Conservation (phyloP, 2,888 invertebrate genomes). For the Drosophila vallismaia region DNA sequence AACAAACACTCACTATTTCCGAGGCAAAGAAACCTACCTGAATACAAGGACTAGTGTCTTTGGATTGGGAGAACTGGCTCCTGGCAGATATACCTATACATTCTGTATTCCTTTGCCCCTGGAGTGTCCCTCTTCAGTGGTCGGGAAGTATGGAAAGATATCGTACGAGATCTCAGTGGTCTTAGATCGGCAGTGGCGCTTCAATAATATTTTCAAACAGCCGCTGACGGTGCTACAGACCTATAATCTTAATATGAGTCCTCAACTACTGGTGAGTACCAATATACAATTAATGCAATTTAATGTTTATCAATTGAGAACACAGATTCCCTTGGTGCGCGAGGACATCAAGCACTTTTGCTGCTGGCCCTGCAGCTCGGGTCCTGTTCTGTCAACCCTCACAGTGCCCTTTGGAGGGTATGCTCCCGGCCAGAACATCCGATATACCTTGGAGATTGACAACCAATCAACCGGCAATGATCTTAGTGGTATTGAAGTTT, state of each 20-base stretch:
- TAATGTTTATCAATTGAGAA: neutral
- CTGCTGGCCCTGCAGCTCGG: conserved; percentile 70
- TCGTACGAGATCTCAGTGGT: conserved; percentile 90
- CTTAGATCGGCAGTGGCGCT: conserved; percentile 92
- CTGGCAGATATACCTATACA: conserved; percentile 86
- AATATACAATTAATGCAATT: neutral
- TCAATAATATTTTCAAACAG: conserved; percentile 81
- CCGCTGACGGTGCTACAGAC: conserved; percentile 89
- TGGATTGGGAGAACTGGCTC: conserved; percentile 49
- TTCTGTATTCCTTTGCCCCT: conserved; percentile 86
- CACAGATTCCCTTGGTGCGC: conserved; percentile 47
- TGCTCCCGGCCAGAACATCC: conserved; percentile 89
- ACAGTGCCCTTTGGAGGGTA: conserved; percentile 88
- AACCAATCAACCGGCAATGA: conserved; percentile 86
- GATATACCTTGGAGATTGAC: conserved; percentile 87
- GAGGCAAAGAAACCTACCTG: conserved; percentile 55
- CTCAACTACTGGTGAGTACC: conserved; percentile 86
- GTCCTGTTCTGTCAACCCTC: conserved; percentile 56
- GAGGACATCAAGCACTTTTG: conserved; percentile 66
- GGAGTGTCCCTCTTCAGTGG: conserved; percentile 90
- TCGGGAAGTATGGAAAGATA: conserved; percentile 89
- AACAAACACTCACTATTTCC: conserved; percentile 45
- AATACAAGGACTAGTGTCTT: conserved; percentile 49
- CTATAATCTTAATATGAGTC: conserved; percentile 90
- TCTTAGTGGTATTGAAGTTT: conserved; percentile 52